These are phyloP conservation scores for Lepus europaeus DNA, from an alignment of 2,113 vertebrate genomes.

Conservation along the genomic window DNA sequence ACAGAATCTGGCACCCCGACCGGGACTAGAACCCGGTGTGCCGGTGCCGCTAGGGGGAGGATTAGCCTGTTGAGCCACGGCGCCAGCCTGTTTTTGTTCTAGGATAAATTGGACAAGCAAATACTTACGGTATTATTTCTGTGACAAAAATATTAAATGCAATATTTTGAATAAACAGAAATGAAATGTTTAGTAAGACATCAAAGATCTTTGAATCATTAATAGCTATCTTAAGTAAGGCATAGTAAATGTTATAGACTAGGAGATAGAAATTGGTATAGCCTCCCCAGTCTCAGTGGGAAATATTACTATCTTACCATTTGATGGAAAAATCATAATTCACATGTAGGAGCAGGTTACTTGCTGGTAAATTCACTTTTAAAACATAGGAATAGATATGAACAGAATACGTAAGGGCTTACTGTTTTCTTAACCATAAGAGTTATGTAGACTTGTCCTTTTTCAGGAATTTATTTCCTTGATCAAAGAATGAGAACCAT, in stretches of 20 bases:
- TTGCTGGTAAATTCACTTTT: constrained; percentile 19
- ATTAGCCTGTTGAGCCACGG: too few species aligned
- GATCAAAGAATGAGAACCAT: not conserved
- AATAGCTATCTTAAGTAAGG: not conserved
- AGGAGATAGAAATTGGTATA: constrained; percentile 3
- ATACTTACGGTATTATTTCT: constrained; percentile 3
- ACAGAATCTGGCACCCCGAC: too few species aligned
- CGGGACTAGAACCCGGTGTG: too few species aligned
- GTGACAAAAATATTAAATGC: not conserved
- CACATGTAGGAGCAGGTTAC: not conserved
- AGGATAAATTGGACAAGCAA: constrained; percentile 23
- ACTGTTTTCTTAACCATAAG: not conserved
- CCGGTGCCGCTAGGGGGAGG: too few species aligned
- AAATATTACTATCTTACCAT: not conserved
- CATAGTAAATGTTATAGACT: not conserved
- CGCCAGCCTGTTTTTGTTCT: not conserved
- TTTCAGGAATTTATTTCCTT: constrained; percentile 29
- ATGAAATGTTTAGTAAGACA: not conserved
- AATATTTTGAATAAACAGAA: constrained; percentile 26
- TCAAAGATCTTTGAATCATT: not conserved
- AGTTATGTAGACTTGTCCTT: not conserved
- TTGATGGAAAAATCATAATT: constrained; percentile 44
- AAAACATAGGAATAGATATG: constrained; percentile 3
- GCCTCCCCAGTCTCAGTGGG: not conserved
- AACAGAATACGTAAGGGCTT: not conserved